phyloP scores from a whole-genome alignment of 1,140 invertebrate species.

The Drosophila triauraria region DNA sequence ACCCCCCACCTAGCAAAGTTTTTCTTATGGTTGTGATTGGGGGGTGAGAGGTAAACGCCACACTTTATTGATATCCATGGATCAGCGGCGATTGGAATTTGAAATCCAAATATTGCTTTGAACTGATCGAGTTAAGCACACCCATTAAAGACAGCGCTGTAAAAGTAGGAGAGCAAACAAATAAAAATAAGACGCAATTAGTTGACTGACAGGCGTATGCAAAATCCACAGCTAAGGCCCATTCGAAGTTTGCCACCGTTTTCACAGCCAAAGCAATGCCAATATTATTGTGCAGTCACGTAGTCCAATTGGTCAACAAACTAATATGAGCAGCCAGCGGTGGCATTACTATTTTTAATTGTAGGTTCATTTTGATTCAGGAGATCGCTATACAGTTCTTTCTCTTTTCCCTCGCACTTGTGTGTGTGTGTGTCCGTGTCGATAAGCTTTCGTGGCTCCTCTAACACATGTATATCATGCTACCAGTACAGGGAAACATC shows the following conservation, averaged over 20 bases:
- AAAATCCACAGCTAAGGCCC: conserved; percentile 30
- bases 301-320: conserved; percentile 47
- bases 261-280: conserved; percentile 31
- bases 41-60: conserved; percentile 5
- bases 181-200: conserved; percentile 73
- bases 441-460: conserved; percentile 36
- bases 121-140: conserved; percentile 8
- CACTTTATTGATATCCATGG: not conserved
- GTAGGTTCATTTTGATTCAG: conserved; percentile 33
- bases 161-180: conserved; percentile 26
- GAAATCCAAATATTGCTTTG: not conserved
- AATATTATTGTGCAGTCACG: conserved; percentile 53
- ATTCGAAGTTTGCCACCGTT: conserved; percentile 19
- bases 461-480: not conserved
- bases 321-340: conserved; percentile 31
- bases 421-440: not conserved
- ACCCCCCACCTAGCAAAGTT: conserved; percentile 7
- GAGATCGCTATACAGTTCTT: conserved; percentile 30
- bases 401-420: conserved; percentile 15
- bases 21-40: conserved; percentile 2
- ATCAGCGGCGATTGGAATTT: not conserved
- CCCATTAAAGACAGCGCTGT: not conserved
- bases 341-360: conserved; percentile 43
- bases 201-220: conserved; percentile 47
- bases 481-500: not conserved